phyloP scores from a whole-genome alignment of 2,888 invertebrate genomes.

The Sialis lutaria region DNA sequence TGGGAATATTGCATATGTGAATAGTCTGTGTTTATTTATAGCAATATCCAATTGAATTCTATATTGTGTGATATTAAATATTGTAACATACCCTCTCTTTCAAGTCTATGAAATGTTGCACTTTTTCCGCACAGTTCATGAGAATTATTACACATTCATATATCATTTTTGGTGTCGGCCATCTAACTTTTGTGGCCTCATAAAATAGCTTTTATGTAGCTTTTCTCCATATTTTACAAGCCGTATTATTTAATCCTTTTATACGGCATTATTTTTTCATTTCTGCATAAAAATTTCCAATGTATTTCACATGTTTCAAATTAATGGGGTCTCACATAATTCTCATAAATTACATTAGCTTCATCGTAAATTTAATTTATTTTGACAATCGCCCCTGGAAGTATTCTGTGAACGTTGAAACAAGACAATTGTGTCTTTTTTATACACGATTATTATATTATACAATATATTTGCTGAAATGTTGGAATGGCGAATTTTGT shows the following conservation, averaged over 20 bases:
- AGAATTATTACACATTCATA: no score
- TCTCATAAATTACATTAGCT: conserved; percentile 7
- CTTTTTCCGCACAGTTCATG: no score
- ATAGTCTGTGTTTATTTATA: no score
- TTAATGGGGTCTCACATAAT: conserved; percentile 6
- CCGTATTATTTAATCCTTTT: conserved; percentile 16
- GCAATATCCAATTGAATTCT: no score
- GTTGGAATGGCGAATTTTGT: no score
- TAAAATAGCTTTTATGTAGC: conserved; percentile 14
- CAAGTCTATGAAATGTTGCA: no score
- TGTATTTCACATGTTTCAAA: conserved; percentile 2
- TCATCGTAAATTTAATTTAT: conserved; percentile 6
- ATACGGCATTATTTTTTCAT: conserved; percentile 11
- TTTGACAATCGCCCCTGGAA: conserved; percentile 1
- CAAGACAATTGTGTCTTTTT: no score
- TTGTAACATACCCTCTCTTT: no score
- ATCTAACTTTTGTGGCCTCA: conserved; percentile 14
- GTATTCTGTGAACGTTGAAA: neutral
- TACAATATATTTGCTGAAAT: no score
- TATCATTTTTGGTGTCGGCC: neutral
- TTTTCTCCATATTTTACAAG: conserved; percentile 15
- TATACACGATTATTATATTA: no score
- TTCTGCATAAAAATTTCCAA: conserved; percentile 6
- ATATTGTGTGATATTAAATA: no score
- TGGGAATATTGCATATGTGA: no score